Conservation (phyloP, 2,888 invertebrate genomes). For the Pilophorus perplexus region DNA sequence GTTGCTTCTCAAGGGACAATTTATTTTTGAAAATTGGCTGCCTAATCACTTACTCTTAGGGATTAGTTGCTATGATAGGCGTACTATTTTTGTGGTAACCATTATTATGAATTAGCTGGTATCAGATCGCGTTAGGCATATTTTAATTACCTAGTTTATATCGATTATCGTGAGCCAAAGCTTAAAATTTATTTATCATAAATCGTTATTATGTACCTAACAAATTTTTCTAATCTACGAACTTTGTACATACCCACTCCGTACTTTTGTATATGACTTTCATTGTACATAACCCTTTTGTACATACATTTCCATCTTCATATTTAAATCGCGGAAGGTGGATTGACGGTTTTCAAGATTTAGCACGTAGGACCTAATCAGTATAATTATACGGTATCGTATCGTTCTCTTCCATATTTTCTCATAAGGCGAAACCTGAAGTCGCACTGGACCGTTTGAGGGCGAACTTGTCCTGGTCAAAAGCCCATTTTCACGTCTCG, state of each 20-base stretch:
- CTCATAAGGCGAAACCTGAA: too few species aligned
- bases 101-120: constrained; percentile 1
- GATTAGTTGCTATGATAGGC: constrained; percentile 29
- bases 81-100: constrained; percentile 24
- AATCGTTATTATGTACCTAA: constrained; percentile 14
- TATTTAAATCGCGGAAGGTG: too few species aligned
- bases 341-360: constrained; percentile 12
- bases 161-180: constrained; percentile 25
- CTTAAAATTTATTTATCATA: constrained; percentile 21
- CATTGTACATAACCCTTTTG: constrained; percentile 8
- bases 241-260: constrained; percentile 14
- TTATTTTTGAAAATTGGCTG: too few species aligned
- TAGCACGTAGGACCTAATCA: too few species aligned
- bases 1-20: too few species aligned
- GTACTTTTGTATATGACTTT: constrained; percentile 20
- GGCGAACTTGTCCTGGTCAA: too few species aligned
- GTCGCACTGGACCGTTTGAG: too few species aligned
- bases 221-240: constrained; percentile 8
- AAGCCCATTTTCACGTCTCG: too few species aligned
- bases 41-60: constrained; percentile 20
- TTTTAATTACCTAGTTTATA: constrained; percentile 11
- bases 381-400: too few species aligned
- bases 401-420: too few species aligned
- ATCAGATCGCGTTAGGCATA: constrained; percentile 2
- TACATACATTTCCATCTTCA: too few species aligned